A percentile compares a stretch with the other conserved stretches of the same genome.
phyloP scores from a whole-genome alignment of 2,113 vertebrate genomes.

The Vulpes vulpes region DNA sequence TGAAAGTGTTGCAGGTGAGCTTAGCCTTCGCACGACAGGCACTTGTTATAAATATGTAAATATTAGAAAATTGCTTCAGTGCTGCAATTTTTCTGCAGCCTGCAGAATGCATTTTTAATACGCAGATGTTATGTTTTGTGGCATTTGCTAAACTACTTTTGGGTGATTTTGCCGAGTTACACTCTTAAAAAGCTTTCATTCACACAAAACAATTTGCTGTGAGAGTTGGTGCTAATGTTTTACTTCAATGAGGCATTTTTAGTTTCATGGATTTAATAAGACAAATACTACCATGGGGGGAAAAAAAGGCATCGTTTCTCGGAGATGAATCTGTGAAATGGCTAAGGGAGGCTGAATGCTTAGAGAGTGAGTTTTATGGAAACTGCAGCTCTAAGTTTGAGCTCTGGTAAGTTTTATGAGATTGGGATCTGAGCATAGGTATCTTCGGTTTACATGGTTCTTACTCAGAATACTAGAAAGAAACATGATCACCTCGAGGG shows the following conservation, averaged over 20 bases:
- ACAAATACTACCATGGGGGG: slow-evolving; percentile 14
- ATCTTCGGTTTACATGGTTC: background rate
- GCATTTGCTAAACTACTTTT: slow-evolving; percentile 65
- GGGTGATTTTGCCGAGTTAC: slow-evolving; percentile 66
- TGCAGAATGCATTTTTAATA: slow-evolving; percentile 58
- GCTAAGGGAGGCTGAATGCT: background rate
- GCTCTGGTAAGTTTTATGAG: slow-evolving; percentile 46
- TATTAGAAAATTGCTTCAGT: slow-evolving; percentile 75
- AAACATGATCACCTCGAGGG: background rate
- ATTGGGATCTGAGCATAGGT: background rate
- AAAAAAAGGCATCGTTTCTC: background rate
- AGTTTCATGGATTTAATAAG: slow-evolving; percentile 59
- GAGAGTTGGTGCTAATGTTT: slow-evolving; percentile 51
- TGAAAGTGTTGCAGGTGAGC: slow-evolving; percentile 2
- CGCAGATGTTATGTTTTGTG: slow-evolving; percentile 50
- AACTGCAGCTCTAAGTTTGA: slow-evolving; percentile 50
- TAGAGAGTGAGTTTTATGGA: background rate
- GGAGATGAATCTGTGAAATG: slow-evolving; percentile 37
- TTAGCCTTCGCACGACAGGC: background rate
- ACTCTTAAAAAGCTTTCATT: slow-evolving; percentile 72
- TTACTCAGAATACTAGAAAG: slow-evolving; percentile 50
- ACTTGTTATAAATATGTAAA: slow-evolving; percentile 74
- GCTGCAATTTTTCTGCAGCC: background rate
- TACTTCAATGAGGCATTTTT: slow-evolving; percentile 41
- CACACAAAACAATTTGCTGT: slow-evolving; percentile 9